Conservation (phyloP, 2,113 vertebrate genomes). For the Hemichromis elongatus region DNA sequence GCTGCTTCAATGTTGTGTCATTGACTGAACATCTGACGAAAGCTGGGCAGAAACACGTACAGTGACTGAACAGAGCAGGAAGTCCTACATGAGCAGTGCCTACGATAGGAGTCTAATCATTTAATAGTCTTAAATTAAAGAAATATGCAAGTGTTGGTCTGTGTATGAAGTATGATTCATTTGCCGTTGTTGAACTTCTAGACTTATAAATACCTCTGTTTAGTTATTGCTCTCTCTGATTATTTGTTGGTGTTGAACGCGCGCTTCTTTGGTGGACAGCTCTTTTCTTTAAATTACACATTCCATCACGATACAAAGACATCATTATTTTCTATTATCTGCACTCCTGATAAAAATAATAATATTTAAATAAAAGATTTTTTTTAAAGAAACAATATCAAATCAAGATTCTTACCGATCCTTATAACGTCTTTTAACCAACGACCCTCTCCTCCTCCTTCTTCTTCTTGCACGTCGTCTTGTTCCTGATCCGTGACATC, state of each 20-base stretch:
- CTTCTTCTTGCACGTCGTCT: not conserved
- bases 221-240: not conserved
- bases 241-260: not conserved
- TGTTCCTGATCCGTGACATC: not conserved
- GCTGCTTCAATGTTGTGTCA: not conserved
- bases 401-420: conserved; percentile 33
- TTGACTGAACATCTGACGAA: fast-evolving
- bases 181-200: fast-evolving
- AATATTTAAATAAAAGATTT: not conserved
- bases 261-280: not conserved
- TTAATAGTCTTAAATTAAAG: not conserved
- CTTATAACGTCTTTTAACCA: not conserved
- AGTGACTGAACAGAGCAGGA: not conserved
- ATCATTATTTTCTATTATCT: not conserved
- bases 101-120: not conserved
- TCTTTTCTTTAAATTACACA: not conserved
- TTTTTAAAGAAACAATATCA: not conserved
- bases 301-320: not conserved
- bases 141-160: not conserved
- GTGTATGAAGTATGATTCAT: not conserved
- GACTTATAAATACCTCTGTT: fast-evolving
- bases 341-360: not conserved
- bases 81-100: not conserved
- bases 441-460: not conserved
- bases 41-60: not conserved